Evolutionary conservation across 2,888 invertebrate species (phyloP), one percentile per base, ranked within the genome.

Genomic region (Megaustenia siamemsis): DNA sequence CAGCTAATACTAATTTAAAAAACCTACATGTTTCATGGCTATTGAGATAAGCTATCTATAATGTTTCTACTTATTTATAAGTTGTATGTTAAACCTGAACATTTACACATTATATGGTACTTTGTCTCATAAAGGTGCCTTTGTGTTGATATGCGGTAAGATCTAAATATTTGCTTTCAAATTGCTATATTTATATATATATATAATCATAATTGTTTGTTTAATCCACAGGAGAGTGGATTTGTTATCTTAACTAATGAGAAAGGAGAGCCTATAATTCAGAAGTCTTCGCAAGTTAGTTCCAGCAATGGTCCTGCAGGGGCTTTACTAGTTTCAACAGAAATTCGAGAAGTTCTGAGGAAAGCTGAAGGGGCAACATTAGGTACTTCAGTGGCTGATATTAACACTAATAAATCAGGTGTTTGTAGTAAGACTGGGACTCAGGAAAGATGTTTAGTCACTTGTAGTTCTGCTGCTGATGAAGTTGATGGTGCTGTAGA

Each of bases 211-310:
- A 71, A 6, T 40, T 77, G 38, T 68, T 5, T 40, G 18, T 71
- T 49, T 35, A 69, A 0, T 73, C 40, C 76, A 0, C 83, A 87
- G 87, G 87, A 87, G 53, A 87, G 87, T 81, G 87, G 86, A 53
- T 79, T 87, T 68, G 84, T 86, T 56, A 87, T 87, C 75, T 68
- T 87, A 12, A 66, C 86, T n/a, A 86, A 86, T 83, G 87, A 87
- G 18, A 84, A 82, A 35, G 87, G 87, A 63, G 87, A 87, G 28
- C 84, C 86, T 35, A 79, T 84, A 12, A 73, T 87, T 35, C 80
- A 84, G 43, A 86, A 82, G 75, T 82, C 81, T 68, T 79, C 81
- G 18, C 49, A 78, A 3, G 56, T 73, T 32, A 56, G 21, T n/a
- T 69, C 76, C 6, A 81, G 38, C 32, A 86, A 87, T 68, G 84